Base-by-base conservation (phyloP, 1,140 invertebrate species). In the Ladona fulva region DNA sequence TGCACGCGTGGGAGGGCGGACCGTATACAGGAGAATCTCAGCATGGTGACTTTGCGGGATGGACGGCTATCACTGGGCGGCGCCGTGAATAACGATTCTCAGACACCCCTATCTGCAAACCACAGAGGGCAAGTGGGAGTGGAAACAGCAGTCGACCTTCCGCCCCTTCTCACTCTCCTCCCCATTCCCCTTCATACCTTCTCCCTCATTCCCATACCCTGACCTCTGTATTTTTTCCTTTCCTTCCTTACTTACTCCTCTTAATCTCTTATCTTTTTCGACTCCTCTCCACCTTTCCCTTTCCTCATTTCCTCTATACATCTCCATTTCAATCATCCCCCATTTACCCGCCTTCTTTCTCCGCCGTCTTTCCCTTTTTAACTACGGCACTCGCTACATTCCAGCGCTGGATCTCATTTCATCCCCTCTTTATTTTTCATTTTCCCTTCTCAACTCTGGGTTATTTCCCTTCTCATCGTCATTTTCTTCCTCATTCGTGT, bases 321-420 rank as follows among this genome's bases (percentile, higher is more conserved):
- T 10, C 10, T 19, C 44, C 44, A 19, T 10, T 19, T 52, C 44
- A 52, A 11, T 16, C 16, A 66, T 66, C 52, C 52, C 16, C n/a
- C 14, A 19, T 66, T 16, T 22, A 19, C 1, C 52, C 16, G n/a
- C 12, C 52, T 66, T 66, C 52, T 22, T 22, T 66, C 52, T 22
- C 52, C 52, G 3, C 12, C 52, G 77, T 76, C 74, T 74, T 76
- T 79, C 77, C 79, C 79, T 77, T n/a, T n/a, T n/a, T n/a, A n/a
- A n/a, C n/a, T n/a, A n/a, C n/a, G n/a, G n/a, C n/a, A n/a, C n/a
- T n/a, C n/a, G n/a, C n/a, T n/a, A n/a, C n/a, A n/a, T n/a, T n/a
- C n/a, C n/a, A n/a, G n/a, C n/a, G n/a, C n/a, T n/a, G n/a, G 29
- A 37, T 37, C 29, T 37, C 29, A 37, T 37, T 37, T 37, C 8